Conservation (phyloP, 2,797 vertebrate genomes). For the Microctenopoma lineatum region DNA sequence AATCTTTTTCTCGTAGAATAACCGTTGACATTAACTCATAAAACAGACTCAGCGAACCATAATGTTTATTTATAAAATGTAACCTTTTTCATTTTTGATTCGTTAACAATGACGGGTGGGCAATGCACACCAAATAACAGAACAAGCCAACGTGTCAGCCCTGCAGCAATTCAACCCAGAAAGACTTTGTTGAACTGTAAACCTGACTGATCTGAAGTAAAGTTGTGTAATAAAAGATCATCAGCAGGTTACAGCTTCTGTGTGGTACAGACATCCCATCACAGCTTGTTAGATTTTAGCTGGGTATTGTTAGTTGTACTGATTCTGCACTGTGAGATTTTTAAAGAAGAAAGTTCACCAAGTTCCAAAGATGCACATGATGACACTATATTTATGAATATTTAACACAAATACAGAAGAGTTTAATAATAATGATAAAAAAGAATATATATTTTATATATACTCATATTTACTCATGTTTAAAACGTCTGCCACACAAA, state of each 20-base stretch:
- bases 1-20: neutral
- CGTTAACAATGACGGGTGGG: neutral
- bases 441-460: neutral
- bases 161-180: constrained; percentile 1
- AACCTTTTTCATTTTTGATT: neutral
- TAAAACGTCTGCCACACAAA: neutral
- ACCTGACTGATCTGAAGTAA: constrained; percentile 14
- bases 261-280: neutral
- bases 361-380: neutral
- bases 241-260: neutral
- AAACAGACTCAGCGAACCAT: neutral
- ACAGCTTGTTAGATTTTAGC: constrained; percentile 8
- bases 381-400: neutral
- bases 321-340: neutral
- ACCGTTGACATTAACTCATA: neutral
- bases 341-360: neutral
- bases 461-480: neutral
- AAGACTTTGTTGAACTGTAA: constrained; percentile 1
- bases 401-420: neutral
- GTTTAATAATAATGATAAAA: neutral
- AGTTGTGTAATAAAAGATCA: constrained; percentile 12
- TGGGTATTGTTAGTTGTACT: neutral
- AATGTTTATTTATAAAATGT: constrained; percentile 26
- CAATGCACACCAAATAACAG: constrained; percentile 1
- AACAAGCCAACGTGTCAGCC: neutral